phyloP scores from a whole-genome alignment of 1,140 invertebrate genomes.

The Drosophila miranda region DNA sequence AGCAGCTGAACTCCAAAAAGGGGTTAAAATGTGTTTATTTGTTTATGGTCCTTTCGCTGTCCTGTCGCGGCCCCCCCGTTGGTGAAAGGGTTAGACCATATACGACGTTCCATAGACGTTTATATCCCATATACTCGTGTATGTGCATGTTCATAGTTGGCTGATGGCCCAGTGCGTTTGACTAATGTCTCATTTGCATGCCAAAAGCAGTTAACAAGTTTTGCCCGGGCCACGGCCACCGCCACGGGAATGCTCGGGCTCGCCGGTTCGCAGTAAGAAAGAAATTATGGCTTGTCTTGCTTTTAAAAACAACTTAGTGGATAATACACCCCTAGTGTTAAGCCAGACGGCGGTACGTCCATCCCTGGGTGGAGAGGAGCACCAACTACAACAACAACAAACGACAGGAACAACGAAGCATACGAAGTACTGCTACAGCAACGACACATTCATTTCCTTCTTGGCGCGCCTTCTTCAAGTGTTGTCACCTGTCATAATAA shows the following conservation, averaged over 20 bases:
- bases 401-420: slow-evolving; percentile 15
- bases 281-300: slow-evolving; percentile 77
- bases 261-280: slow-evolving; percentile 46
- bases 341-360: slow-evolving; percentile 50
- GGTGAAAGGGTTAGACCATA: slow-evolving; percentile 29
- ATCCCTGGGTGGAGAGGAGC: slow-evolving; percentile 17
- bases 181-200: slow-evolving; percentile 81
- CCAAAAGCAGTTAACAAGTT: slow-evolving; percentile 80
- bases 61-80: slow-evolving; percentile 33
- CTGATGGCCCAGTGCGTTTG: slow-evolving; percentile 73
- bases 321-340: slow-evolving; percentile 78
- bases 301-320: slow-evolving; percentile 80
- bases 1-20: slow-evolving; percentile 52
- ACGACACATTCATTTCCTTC: slow-evolving; percentile 74
- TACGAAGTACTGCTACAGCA: slow-evolving; percentile 34
- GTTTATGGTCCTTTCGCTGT: slow-evolving; percentile 56
- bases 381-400: slow-evolving; percentile 12
- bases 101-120: too few species aligned
- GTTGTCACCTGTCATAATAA: slow-evolving; percentile 81
- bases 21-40: slow-evolving; percentile 80
- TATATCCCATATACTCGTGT: slow-evolving; percentile 3
- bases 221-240: slow-evolving; percentile 30
- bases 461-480: slow-evolving; percentile 72
- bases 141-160: slow-evolving; percentile 16
- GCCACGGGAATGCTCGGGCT: background rate